phyloP scores from a whole-genome alignment of 2,888 invertebrate species.

The Lamellibrachia columna region DNA sequence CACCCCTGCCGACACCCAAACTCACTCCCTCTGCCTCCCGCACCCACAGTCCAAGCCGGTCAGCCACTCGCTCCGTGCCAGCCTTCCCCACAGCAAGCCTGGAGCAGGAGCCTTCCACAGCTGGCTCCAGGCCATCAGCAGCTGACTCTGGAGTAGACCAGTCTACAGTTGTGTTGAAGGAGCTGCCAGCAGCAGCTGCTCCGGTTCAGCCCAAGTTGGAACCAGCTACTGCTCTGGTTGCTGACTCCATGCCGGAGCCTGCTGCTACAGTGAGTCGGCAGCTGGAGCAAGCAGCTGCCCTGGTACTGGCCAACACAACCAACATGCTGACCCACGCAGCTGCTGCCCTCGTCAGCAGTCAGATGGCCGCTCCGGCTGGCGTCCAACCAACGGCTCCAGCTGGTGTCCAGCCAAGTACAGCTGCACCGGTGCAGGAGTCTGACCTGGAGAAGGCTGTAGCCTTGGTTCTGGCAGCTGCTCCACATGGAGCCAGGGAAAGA shows the following conservation, averaged over 20 bases:
- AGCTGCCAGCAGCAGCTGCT: background rate
- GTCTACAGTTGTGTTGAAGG: background rate
- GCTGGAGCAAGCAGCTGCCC: background rate
- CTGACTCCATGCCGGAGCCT: background rate
- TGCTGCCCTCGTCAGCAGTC: background rate
- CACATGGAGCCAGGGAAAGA: background rate
- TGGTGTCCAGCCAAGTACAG: background rate
- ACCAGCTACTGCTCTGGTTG: background rate
- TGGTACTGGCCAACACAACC: background rate
- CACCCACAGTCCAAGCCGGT: background rate
- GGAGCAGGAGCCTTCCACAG: background rate
- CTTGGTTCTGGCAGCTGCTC: background rate
- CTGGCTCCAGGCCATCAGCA: background rate
- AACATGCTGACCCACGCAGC: background rate
- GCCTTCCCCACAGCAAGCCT: background rate
- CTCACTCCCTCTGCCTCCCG: constrained; percentile 20
- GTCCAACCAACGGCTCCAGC: background rate
- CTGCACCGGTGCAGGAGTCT: background rate
- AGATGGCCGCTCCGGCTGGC: background rate
- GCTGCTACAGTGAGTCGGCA: constrained; percentile 3
- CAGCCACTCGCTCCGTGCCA: background rate
- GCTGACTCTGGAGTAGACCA: background rate
- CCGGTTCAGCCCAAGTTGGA: background rate
- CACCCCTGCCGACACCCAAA: constrained; percentile 19
- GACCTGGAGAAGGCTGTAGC: constrained; percentile 17